Conservation (phyloP, 2,113 vertebrate species). For the Pseudois nayaur region DNA sequence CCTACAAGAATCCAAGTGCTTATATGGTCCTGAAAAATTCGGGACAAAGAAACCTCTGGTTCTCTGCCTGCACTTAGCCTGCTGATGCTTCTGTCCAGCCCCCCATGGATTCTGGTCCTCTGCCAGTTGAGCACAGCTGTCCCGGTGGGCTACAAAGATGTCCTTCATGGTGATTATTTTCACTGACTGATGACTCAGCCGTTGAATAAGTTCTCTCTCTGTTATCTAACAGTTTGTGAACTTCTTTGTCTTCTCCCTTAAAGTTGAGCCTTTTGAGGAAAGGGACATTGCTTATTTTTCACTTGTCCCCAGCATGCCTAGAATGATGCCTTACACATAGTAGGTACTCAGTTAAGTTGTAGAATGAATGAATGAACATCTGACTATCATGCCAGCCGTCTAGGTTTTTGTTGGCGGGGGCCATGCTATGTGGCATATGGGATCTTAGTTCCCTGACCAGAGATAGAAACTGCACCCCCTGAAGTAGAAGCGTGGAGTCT, state of each 20-base stretch:
- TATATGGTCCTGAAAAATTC: background rate
- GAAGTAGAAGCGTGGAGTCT: background rate
- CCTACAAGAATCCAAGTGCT: background rate
- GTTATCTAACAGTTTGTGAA: slow-evolving; percentile 36
- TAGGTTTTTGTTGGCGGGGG: background rate
- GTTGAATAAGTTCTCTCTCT: slow-evolving; percentile 21
- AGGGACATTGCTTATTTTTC: background rate
- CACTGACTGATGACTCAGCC: slow-evolving; percentile 43
- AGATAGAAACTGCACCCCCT: background rate
- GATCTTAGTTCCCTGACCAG: background rate
- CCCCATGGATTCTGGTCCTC: slow-evolving; percentile 25
- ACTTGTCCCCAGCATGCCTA: background rate
- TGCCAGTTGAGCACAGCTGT: slow-evolving; percentile 54
- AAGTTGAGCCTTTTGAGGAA: slow-evolving; percentile 31
- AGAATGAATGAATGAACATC: background rate
- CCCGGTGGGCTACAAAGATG: slow-evolving; percentile 62
- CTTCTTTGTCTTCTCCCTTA: slow-evolving; percentile 55
- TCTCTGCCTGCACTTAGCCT: background rate
- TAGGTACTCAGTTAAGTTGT: background rate
- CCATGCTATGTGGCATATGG: background rate
- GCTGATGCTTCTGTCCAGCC: background rate
- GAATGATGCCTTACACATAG: background rate
- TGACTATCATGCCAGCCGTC: background rate
- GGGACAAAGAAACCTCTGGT: background rate
- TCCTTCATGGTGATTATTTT: slow-evolving; percentile 45